Base-by-base conservation (phyloP, 2,113 vertebrate genomes). In the Prietella phreatophila region DNA sequence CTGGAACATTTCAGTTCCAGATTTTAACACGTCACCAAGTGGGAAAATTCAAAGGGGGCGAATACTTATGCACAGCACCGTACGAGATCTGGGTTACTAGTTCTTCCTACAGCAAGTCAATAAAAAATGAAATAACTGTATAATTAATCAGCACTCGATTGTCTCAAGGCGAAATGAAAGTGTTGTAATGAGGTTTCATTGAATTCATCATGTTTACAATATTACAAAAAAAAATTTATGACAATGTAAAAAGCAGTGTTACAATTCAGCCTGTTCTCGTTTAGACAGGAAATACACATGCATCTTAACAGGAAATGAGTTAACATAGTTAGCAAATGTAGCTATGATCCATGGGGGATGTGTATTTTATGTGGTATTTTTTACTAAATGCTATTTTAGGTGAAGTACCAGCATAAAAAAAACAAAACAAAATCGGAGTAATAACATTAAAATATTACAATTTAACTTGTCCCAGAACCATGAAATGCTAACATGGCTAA, bases 401-500 rank as follows among this genome's bases (percentile, higher is more conserved):
- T 39, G 69, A 55, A 39, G 33, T 8, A 42, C 2, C 56, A 25
- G 4, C 13, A 4, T 42, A 6, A 82, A 22, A 22, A 9, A 69
- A 36, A 36, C 36, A 9, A 69, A 36, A 36, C 36, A 1, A 36
- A 83, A n/a, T 30, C 33, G 30, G 30, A 84, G 27, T 55, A 47
- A 69, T 69, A 25, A 76, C 39, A 25, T 71, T 71, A 30, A 71
- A 71, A 8, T 33, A 22, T 2, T 36, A 22, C 5, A 14, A 69
- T 15, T 69, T 33, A 30, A 10, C 20, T 75, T 27, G 10, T 7
- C 56, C 11, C 30, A 76, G 39, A 76, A 75, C 27, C 47, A 47
- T 69, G 55, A 71, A 36, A 73, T 85, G 67, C 69, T 85, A 85
- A 85, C 15, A 55, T 58, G 67, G 82, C 60, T 83, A 83, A 63